Evolutionary conservation across 2,113 vertebrate species (phyloP), one percentile per base, ranked within the genome.

Genomic region (Saguinus midas): DNA sequence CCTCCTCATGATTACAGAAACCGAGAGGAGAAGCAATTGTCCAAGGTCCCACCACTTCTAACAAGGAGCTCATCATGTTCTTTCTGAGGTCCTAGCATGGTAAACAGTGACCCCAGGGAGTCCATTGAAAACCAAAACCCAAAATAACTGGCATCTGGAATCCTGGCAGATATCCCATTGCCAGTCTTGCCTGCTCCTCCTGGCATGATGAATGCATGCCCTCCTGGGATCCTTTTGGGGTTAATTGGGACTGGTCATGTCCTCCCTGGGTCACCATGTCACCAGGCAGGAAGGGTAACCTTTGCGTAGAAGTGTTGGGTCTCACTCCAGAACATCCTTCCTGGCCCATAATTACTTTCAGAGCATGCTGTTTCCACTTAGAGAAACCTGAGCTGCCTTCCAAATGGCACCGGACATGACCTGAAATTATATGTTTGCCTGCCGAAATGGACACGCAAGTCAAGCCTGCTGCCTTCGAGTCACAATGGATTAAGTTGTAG

Each of bases 261-360:
- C 85, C 37, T 96, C 70, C 25, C 35, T 27, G 25, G 20, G 18
- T 58, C 94, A 72, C 89, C 78, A 96, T 98, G 92, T 98, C 98
- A 98, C 98, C 93, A 98, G 93, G 97, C 85, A 97, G 90, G 91
- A 98, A 98, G 98, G 64, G 80, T 97, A 98, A 98, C 97, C 97
- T 98, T 98, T 98, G 98, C 96, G 98, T 98, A 93, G 98, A 98
- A 99, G 98, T 90, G 72, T 95, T 96, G 91, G 95, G 73, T 98
- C 98, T 97, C 86, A 6, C 92, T 97, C 97, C 97, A 98, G 98
- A 98, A 98, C 98, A 98, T 52, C 96, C 76, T 95, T 98, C 98
- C 97, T 89, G 95, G 98, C 97, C 98, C 96, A 81, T 98, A 99
- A 99, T 99, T 99, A 98, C 97, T 98, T 96, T 98, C 97, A 98